phyloP scores from a whole-genome alignment of 53 echinoderm and acorn worm genomes.

The Actinopyga echinites region DNA sequence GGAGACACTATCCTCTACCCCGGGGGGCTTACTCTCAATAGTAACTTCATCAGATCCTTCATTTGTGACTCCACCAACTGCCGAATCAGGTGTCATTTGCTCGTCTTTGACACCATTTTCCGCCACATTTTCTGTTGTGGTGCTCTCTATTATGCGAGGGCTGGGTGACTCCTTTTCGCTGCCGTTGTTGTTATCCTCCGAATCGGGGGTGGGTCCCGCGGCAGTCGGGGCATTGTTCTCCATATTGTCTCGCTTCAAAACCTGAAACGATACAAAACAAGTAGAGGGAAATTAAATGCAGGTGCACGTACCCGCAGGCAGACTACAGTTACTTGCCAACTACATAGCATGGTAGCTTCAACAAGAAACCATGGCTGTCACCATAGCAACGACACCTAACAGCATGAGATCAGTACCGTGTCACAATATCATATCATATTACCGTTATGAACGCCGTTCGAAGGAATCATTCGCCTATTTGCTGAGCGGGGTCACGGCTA shows the following conservation, averaged over 20 bases:
- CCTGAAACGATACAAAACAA: not conserved
- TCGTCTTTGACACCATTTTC: constrained; percentile 17
- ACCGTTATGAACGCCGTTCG: not conserved
- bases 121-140: not conserved
- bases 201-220: constrained; percentile 37
- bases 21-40: not conserved
- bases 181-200: constrained; percentile 36
- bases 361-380: not conserved
- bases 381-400: not conserved
- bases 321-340: no score
- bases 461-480: not conserved
- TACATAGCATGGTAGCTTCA: no score
- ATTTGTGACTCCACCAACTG: not conserved
- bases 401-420: not conserved
- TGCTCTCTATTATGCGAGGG: constrained; percentile 3
- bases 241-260: not conserved
- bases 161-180: constrained; percentile 23
- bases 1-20: not conserved
- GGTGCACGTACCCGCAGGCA: constrained; percentile 5
- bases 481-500: constrained; percentile 14
- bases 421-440: constrained; percentile 26
- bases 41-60: constrained; percentile 21
- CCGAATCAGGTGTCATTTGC: constrained; percentile 8
- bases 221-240: constrained; percentile 40
- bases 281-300: not conserved